Percentiles rank a stretch among this genome's conserved stretches.
These are phyloP conservation scores for Frieseomelitta varia DNA, from an alignment of 1,140 invertebrate genomes.

Conservation along the genomic window DNA sequence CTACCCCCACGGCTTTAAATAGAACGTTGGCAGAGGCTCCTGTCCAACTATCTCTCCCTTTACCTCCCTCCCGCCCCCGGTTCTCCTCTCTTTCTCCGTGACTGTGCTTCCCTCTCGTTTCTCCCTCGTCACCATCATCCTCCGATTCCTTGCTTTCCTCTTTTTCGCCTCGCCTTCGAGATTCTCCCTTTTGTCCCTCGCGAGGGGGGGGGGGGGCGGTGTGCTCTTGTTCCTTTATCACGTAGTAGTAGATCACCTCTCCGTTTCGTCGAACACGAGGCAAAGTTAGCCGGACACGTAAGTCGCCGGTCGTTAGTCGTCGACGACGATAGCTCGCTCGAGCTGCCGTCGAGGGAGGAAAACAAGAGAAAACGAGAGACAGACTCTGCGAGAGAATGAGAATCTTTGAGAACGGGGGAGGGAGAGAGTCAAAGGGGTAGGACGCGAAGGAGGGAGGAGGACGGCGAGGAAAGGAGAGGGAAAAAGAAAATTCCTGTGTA, in stretches of 20 bases:
- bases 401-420: constrained; percentile 9
- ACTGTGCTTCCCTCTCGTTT: not conserved
- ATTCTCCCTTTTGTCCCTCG: constrained; percentile 31
- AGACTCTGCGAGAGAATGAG: constrained; percentile 25
- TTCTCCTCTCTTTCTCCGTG: constrained; percentile 29
- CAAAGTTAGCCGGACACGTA: constrained; percentile 65
- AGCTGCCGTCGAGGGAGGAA: constrained; percentile 25
- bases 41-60: constrained; percentile 60
- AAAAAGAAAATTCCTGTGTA: constrained; percentile 34
- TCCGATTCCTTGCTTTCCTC: constrained; percentile 11
- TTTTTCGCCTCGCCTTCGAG: constrained; percentile 24
- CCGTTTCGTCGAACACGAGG: constrained; percentile 36
- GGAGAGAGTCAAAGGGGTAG: not conserved
- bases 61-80: constrained; percentile 12
- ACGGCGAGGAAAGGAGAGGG: not conserved
- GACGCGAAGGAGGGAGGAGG: not conserved
- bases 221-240: constrained; percentile 21
- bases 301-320: constrained; percentile 68
- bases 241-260: constrained; percentile 32
- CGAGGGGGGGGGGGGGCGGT: not conserved
- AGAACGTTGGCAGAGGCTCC: constrained; percentile 78
- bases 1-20: constrained; percentile 76
- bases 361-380: constrained; percentile 32
- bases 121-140: not conserved
- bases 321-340: constrained; percentile 48